A percentile compares a stretch with the other conserved stretches of the same genome.
phyloP scores from a whole-genome alignment of 2,113 vertebrate species.

The Elachura formosa region DNA sequence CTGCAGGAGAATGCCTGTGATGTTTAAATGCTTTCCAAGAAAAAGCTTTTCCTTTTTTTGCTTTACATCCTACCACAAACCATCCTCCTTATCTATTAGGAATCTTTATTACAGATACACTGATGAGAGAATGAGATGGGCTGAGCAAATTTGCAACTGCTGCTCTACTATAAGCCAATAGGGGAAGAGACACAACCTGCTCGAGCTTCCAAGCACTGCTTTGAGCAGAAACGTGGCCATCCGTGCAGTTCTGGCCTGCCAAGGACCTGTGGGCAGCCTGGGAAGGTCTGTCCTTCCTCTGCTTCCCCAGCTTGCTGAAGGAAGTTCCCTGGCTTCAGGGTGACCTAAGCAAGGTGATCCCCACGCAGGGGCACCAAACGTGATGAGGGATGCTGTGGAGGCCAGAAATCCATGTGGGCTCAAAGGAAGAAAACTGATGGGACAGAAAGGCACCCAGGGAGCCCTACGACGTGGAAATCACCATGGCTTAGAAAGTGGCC shows the following conservation, averaged over 20 bases:
- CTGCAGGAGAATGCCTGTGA: not conserved
- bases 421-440: not conserved
- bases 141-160: not conserved
- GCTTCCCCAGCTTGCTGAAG: not conserved
- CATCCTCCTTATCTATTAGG: not conserved
- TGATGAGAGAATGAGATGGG: not conserved
- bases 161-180: not conserved
- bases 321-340: not conserved
- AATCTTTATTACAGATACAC: not conserved
- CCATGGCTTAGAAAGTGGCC: not conserved
- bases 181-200: not conserved
- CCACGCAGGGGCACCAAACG: accelerated
- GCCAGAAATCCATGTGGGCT: not conserved
- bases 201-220: not conserved
- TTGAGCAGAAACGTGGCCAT: not conserved
- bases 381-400: accelerated
- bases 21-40: not conserved
- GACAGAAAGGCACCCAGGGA: not conserved
- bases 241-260: accelerated
- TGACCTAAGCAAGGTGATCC: not conserved
- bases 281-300: not conserved
- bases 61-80: not conserved
- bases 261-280: not conserved
- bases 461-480: not conserved
- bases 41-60: not conserved